Base-by-base conservation (phyloP, 2,888 invertebrate species). In the Cynaeus angustus region DNA sequence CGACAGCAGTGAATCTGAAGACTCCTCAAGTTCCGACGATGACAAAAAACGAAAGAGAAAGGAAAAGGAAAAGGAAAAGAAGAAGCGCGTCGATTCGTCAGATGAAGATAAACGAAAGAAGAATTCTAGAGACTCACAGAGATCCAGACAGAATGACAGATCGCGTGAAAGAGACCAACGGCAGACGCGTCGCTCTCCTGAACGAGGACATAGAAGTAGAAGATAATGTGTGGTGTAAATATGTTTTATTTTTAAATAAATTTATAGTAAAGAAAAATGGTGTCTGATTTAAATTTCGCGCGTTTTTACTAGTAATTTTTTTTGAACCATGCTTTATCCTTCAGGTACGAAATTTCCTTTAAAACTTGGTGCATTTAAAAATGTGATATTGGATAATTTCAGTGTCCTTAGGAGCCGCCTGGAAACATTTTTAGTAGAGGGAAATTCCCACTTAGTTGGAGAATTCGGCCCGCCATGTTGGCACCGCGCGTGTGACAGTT, bases 201-300 rank as follows among this genome's bases (percentile, higher is more conserved):
- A 82, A 0, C 95, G 95, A 14, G 61, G 28, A 46, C 30, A 48
- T n/a, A 73, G 72, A 50, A 30, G 53, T 33, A 33, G 33, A 33
- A 33, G 33, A 33, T 33, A 33, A n/a, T 33, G 2, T 1, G 33
- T 33, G 33, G 33, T 33, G 33, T 33, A 33, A 33, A 33, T 33
- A 33, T 33, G 33, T 33, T 33, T 33, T 33, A 33, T 33, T 33
- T 9, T 9, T 33, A 33, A 21, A 33, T 33, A 33, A 33, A 33
- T 33, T 33, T 33, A 6, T 33, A 33, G 2, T 33, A 9, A 33
- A 33, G 33, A 33, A 33, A 33, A 33, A 1, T 33, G 1, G 7
- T 33, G 33, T 33, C n/a, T n/a, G n/a, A 33, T 7, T 33, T 7
- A 33, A 33, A n/a, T 33, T 7, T n/a, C n/a, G n/a, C 7, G 7